A percentile compares a stretch with the other conserved stretches of the same genome.
phyloP scores from a whole-genome alignment of 2,113 vertebrate genomes.

The Brienomyrus longianalis region DNA sequence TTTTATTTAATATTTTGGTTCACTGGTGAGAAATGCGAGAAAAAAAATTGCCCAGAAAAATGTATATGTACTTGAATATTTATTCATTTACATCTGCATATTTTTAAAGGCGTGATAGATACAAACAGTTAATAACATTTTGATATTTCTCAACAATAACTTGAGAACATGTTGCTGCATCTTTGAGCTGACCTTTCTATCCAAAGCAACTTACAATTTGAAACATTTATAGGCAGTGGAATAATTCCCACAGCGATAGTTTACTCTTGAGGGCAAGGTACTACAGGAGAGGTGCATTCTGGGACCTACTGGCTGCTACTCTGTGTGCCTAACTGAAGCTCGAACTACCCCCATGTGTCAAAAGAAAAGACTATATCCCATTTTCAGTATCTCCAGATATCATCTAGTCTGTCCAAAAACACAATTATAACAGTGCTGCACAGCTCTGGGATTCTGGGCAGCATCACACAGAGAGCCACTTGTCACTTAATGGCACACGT shows the following conservation, averaged over 20 bases:
- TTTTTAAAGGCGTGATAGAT: background rate
- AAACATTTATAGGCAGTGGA: background rate
- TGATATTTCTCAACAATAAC: background rate
- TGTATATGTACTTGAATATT: background rate
- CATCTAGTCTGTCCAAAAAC: background rate
- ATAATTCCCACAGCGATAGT: background rate
- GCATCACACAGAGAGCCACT: background rate
- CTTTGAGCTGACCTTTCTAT: background rate
- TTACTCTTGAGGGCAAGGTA: background rate
- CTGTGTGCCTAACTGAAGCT: background rate
- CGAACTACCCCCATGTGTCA: background rate
- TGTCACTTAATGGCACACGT: background rate
- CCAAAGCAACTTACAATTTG: background rate
- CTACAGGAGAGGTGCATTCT: background rate
- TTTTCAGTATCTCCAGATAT: background rate
- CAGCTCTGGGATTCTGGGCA: background rate
- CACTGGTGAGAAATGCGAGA: background rate
- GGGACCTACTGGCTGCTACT: background rate
- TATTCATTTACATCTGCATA: background rate
- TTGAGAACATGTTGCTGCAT: background rate
- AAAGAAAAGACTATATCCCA: background rate
- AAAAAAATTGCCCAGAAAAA: background rate
- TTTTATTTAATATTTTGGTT: constrained; percentile 26
- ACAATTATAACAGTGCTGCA: background rate
- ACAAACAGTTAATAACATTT: background rate